Evolutionary conservation across 1,140 invertebrate species (phyloP).

Genomic region (Sweltsa coloradensis): DNA sequence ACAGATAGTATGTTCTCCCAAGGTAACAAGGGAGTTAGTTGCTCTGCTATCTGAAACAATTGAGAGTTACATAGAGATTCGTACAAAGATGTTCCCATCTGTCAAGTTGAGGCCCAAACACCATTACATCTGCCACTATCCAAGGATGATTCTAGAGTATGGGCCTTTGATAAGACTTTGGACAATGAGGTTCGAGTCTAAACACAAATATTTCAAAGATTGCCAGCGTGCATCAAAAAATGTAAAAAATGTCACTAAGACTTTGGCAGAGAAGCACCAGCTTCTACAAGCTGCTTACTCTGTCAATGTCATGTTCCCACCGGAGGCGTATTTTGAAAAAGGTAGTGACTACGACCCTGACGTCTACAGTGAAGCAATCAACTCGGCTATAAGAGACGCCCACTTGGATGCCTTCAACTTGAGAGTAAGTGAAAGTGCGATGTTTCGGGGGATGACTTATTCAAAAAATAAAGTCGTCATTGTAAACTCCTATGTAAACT

Average conservation of each 20-base stretch:
- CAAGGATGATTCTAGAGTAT: slow-evolving; percentile 13
- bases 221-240: slow-evolving; percentile 14
- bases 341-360: not conserved
- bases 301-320: not conserved
- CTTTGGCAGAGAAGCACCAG: slow-evolving; percentile 5
- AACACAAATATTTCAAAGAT: slow-evolving; percentile 17
- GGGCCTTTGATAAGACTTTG: slow-evolving; percentile 13
- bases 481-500: not conserved
- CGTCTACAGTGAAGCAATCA: not conserved
- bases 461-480: not conserved
- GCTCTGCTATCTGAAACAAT: not conserved
- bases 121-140: slow-evolving; percentile 11
- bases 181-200: slow-evolving; percentile 15
- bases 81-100: not conserved
- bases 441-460: not conserved
- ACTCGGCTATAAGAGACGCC: not conserved
- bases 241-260: slow-evolving; percentile 15
- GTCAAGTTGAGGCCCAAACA: slow-evolving; percentile 9
- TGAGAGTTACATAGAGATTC: slow-evolving; percentile 1
- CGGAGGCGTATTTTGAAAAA: not conserved
- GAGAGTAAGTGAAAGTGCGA: not conserved
- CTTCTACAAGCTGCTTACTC: slow-evolving; percentile 1
- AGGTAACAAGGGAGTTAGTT: not conserved
- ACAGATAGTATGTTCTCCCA: slow-evolving; percentile 10
- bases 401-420: not conserved